These are phyloP conservation scores for Agriopis marginaria DNA, from an alignment of 2,888 invertebrate genomes.

Conservation along the genomic window DNA sequence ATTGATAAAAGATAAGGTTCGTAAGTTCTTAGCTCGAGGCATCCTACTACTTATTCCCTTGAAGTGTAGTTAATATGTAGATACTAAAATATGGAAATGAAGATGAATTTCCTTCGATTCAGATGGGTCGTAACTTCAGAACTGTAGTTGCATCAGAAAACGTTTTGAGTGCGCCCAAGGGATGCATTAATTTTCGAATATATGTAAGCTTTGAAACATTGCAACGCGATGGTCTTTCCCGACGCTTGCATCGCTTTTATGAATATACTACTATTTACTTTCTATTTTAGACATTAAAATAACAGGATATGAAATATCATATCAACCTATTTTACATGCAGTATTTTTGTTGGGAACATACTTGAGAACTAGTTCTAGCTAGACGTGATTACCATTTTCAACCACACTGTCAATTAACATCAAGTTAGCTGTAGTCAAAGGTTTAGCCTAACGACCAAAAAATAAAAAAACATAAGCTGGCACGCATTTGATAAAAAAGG, in stretches of 20 bases:
- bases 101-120: constrained; percentile 6
- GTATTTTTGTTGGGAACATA: too few relatives aligned
- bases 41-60: background rate
- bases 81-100: background rate
- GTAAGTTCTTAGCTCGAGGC: background rate
- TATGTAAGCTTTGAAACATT: constrained; percentile 6
- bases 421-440: too few relatives aligned
- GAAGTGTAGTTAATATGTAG: background rate
- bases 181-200: constrained; percentile 9
- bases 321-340: too few relatives aligned
- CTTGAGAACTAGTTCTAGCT: too few relatives aligned
- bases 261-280: background rate
- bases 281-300: too few relatives aligned
- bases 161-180: constrained; percentile 6
- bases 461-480: too few relatives aligned
- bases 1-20: background rate
- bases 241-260: background rate
- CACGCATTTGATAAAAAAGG: too few relatives aligned
- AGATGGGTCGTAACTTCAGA: constrained; percentile 3
- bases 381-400: too few relatives aligned
- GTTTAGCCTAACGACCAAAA: too few relatives aligned
- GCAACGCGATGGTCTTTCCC: background rate
- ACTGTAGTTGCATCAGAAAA: constrained; percentile 14
- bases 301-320: too few relatives aligned
- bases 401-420: too few relatives aligned